These are phyloP conservation scores for Austrolebias charrua DNA, from an alignment of 2,797 vertebrate genomes.

Conservation along the genomic window DNA sequence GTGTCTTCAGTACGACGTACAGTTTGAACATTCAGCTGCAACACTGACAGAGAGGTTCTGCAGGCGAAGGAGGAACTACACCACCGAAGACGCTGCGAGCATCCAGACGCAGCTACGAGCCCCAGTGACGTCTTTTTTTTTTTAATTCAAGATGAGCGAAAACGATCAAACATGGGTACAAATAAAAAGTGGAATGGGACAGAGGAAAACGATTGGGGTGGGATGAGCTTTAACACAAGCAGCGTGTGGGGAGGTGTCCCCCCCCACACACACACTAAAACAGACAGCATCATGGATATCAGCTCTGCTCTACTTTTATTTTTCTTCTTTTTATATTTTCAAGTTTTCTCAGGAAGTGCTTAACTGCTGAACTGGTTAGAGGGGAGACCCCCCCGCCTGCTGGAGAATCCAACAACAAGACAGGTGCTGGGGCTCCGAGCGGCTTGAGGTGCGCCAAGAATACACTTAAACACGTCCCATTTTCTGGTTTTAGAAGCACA, in stretches of 20 bases:
- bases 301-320: constrained; percentile 43
- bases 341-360: constrained; percentile 91
- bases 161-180: constrained; percentile 19
- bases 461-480: constrained; percentile 13
- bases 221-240: constrained; percentile 41
- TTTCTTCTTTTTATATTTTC: constrained; percentile 69
- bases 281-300: constrained; percentile 68
- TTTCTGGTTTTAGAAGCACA: constrained; percentile 15
- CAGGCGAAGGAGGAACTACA: constrained; percentile 66
- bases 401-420: constrained; percentile 36
- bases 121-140: constrained; percentile 32
- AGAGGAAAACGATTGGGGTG: not conserved
- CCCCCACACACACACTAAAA: constrained; percentile 38
- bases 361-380: constrained; percentile 65
- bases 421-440: constrained; percentile 46
- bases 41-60: constrained; percentile 70
- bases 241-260: constrained; percentile 23
- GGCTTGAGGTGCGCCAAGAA: constrained; percentile 7
- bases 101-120: constrained; percentile 68
- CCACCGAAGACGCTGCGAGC: constrained; percentile 55
- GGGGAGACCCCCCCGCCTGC: constrained; percentile 29
- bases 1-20: constrained; percentile 79
- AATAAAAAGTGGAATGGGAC: constrained; percentile 77
- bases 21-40: constrained; percentile 84
- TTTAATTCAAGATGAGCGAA: not conserved